Evolutionary conservation across 2,797 vertebrate genomes (phyloP), one percentile per base, ranked within the genome.

Genomic region (Enteromius radiatus): DNA sequence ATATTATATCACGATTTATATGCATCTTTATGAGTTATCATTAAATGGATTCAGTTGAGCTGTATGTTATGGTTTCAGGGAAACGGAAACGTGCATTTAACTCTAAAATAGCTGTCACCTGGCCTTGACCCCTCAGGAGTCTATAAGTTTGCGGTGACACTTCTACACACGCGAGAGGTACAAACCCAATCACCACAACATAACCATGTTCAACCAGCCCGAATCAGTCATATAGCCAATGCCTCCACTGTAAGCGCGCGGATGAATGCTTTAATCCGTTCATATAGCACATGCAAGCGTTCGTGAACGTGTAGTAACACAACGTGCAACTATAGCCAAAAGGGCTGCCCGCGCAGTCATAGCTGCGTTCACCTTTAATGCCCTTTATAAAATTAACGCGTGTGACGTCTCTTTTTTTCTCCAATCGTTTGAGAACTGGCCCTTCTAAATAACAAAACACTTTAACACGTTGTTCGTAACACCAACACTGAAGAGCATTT

Each of bases 401-500:
- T 76, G 63, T 63, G 68, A 82, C 45, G 28, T 88, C 63, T 76
- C 33, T 69, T 71, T 63, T 82, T 68, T 77, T 63, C 64, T 23
- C 21, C 69, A 69, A 64, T 78, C 70, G 61, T 82, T 67, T 47
- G 52, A 71, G 19, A 56, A 69, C 54, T 28, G 49, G 54, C 47
- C 26, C 21, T 76, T 31, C 45, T 76, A 69, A 76, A 78, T 23
- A 78, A 52, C 71, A 71, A 80, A 86, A 83, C 84, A 86, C 47
- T 87, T 82, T 70, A 83, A 82, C 85, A 78, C 86, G 86, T 88
- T 89, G 86, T 84, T 88, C 79, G 78, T 79, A 76, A 90, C 91
- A 92, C 90, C 91, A 89, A 92, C 84, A 84, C 88, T 85, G 87
- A 81, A 84, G 88, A 80, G 89, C 86, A 87, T 89, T 86, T 84